Conservation (phyloP, 2,797 vertebrate species). For the Pangasius krempfi region DNA sequence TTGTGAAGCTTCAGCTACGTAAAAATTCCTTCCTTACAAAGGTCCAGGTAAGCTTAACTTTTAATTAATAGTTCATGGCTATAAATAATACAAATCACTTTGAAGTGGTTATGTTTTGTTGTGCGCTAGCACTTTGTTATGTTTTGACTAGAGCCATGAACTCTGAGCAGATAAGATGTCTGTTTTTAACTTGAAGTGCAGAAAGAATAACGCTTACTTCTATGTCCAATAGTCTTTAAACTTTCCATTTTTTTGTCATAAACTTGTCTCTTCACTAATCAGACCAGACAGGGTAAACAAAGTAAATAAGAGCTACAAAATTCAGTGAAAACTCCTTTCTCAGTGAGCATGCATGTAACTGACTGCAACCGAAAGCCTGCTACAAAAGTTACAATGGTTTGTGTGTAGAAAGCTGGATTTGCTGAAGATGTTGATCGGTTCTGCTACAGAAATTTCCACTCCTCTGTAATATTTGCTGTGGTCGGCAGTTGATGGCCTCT, state of each 20-base stretch:
- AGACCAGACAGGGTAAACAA: neutral
- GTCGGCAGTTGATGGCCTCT: neutral
- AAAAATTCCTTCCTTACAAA: no score
- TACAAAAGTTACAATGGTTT: neutral
- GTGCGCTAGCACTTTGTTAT: neutral
- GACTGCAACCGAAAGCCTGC: neutral
- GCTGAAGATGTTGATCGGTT: neutral
- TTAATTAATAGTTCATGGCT: neutral
- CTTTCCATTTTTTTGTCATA: neutral
- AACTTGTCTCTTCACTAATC: neutral
- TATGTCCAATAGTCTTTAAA: neutral
- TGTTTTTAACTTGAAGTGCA: neutral
- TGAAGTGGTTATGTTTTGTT: neutral
- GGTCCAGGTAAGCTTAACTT: neutral
- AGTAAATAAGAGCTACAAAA: neutral
- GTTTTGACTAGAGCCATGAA: neutral
- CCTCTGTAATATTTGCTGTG: neutral
- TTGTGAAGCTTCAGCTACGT: neutral
- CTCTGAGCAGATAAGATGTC: neutral
- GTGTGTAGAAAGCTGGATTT: neutral
- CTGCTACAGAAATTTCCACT: neutral
- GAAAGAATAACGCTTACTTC: neutral
- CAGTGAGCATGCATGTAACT: neutral
- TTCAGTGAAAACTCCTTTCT: neutral
- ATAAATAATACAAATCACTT: neutral